These are phyloP conservation scores for Anabas testudineus DNA, from an alignment of 2,797 vertebrate genomes.

Conservation along the genomic window DNA sequence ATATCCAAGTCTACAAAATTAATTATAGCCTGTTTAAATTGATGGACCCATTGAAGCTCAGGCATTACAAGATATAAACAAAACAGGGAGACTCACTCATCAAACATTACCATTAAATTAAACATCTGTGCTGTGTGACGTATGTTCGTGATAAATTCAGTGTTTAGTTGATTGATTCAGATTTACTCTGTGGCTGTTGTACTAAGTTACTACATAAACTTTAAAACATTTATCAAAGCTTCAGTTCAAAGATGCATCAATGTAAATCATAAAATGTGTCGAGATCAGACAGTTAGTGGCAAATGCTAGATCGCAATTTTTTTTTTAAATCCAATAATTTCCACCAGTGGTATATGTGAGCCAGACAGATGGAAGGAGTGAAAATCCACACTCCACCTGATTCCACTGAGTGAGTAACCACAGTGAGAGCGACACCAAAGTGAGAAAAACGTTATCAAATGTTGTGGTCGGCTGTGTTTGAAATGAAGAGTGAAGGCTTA, in stretches of 20 bases:
- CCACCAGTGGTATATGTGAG: neutral
- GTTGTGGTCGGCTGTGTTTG: constrained; percentile 44
- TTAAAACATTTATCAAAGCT: constrained; percentile 18
- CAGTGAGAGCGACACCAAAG: neutral
- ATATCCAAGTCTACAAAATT: neutral
- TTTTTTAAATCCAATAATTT: neutral
- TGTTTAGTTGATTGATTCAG: constrained; percentile 2
- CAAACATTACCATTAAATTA: constrained; percentile 8
- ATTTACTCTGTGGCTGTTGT: too few relatives aligned
- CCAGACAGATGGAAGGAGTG: constrained; percentile 36
- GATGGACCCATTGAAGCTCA: neutral
- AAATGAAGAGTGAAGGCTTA: constrained; percentile 51
- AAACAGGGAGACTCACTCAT: neutral
- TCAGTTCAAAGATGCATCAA: neutral
- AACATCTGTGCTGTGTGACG: neutral
- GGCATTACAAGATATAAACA: neutral
- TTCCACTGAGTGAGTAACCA: constrained; percentile 13
- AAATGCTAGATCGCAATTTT: too few relatives aligned
- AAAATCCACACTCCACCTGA: constrained; percentile 33
- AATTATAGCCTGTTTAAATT: neutral
- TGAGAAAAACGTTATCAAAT: constrained; percentile 36
- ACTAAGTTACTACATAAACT: neutral
- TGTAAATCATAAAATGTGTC: neutral
- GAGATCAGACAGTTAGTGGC: neutral
- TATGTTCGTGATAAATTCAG: rapidly evolving